Conservation (phyloP, 2,113 vertebrate genomes). For the Catharus bicknelli region DNA sequence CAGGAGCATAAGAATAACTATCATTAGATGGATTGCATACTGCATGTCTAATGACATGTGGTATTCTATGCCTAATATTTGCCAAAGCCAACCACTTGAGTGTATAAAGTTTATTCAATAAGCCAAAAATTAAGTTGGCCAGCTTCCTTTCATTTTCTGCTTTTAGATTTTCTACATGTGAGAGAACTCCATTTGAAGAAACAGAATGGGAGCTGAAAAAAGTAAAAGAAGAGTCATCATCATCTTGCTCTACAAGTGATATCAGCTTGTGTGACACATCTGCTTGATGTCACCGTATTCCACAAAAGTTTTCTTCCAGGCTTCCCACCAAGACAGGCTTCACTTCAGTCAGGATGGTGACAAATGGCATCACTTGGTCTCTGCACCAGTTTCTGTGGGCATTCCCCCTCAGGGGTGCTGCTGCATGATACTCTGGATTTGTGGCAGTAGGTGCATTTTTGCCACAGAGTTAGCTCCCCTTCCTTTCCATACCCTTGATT, state of each 20-base stretch:
- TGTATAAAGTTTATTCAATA: not conserved
- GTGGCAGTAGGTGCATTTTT: rapidly evolving
- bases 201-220: not conserved
- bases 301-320: not conserved
- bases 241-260: not conserved
- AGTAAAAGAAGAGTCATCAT: not conserved
- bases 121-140: not conserved
- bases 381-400: not conserved
- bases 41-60: not conserved
- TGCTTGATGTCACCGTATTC: not conserved
- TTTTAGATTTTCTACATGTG: slow-evolving; percentile 23
- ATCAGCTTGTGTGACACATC: not conserved
- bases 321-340: not conserved
- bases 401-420: rapidly evolving
- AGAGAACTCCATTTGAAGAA: slow-evolving; percentile 1
- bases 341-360: not conserved
- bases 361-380: not conserved
- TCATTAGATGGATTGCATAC: not conserved
- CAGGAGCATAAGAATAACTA: not conserved
- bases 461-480: rapidly evolving
- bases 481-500: not conserved
- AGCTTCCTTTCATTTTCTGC: slow-evolving; percentile 45
- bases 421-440: rapidly evolving
- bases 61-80: not conserved
- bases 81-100: not conserved